Percentiles rank a stretch among this genome's conserved stretches.
phyloP scores from a whole-genome alignment of 2,113 vertebrate species.

The Labeo rohita region DNA sequence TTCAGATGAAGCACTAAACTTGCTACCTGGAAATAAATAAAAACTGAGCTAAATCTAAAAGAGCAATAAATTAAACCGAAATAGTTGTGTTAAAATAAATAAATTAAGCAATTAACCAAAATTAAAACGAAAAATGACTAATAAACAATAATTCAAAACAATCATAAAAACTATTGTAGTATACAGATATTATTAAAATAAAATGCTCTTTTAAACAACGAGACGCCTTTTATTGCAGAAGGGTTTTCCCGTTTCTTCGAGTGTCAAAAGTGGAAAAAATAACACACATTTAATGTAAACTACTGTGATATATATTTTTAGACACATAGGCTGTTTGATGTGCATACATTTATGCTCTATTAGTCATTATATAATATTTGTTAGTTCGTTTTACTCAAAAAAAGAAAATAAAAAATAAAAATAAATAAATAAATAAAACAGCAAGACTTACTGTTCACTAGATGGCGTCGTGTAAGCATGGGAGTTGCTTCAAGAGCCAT shows the following conservation, averaged over 20 bases:
- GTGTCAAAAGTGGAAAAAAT: neutral
- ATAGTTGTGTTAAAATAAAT: neutral
- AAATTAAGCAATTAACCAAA: neutral
- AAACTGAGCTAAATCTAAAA: neutral
- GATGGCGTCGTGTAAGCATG: conserved; percentile 10
- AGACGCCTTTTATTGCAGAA: neutral
- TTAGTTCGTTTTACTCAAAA: too few relatives aligned
- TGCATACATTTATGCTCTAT: neutral
- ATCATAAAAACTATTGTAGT: neutral
- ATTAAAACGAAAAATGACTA: neutral
- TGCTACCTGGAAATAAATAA: neutral
- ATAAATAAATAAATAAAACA: too few relatives aligned
- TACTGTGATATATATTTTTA: too few relatives aligned
- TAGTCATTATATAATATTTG: neutral
- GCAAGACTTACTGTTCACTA: neutral
- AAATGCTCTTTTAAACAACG: neutral
- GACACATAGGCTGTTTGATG: neutral
- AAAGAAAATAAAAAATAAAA: too few relatives aligned
- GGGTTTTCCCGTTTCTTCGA: neutral
- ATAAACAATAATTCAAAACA: too few relatives aligned
- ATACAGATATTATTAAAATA: neutral
- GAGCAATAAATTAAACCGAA: neutral
- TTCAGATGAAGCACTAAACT: neutral
- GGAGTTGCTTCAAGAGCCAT: neutral
- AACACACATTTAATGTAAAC: neutral